Evolutionary conservation across 2,797 vertebrate species (phyloP), one percentile per base, ranked within the genome.

Genomic region (Sebastes itinus): DNA sequence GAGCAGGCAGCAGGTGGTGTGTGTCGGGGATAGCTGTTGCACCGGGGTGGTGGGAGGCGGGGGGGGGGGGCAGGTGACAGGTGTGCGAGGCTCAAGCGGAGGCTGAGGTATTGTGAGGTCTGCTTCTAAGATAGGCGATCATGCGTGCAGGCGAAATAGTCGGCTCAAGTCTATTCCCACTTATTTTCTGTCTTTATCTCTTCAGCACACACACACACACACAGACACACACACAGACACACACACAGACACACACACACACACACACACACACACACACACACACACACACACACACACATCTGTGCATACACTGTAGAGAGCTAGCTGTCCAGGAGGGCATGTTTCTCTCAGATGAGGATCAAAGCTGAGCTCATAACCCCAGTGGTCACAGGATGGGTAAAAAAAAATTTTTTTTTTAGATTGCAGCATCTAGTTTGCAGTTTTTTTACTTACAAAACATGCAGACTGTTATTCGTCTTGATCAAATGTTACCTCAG

Each of bases 1-100:
- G 78, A 83, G 76, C 69, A 76, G 73, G 83, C 77, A 88, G 88
- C 91, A 90, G 91, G 89, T 94, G 91, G 87, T 87, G 84, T 83
- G 71, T 87, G 87, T 88, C 74, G 6, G 7, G 35, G 59, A 56
- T 58, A 62, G 62, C 28, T 79, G 49, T 20, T 62, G 64, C 64
- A 46, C 35, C 35, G 10, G 10, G 42, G 4, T n/a, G n/a, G n/a
- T n/a, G n/a, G n/a, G n/a, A n/a, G n/a, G n/a, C n/a, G n/a, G 28
- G 13, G 2, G 16, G 3, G 20, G n/a, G 12, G 20, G 54, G 35
- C 58, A 86, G 78, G 81, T 88, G 82, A 88, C 74, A 81, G 80
- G 81, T 77, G 84, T 13, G 4, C n/a, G 5, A 83, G 64, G 78
- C 79, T 83, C 16, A 68, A 76, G 72, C 20, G 22, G 75, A 87